A percentile compares a stretch with the other conserved stretches of the same genome.
These are phyloP conservation scores for Psammodynastes pulverulentus DNA, from an alignment of 2,113 vertebrate genomes.

Conservation along the genomic window DNA sequence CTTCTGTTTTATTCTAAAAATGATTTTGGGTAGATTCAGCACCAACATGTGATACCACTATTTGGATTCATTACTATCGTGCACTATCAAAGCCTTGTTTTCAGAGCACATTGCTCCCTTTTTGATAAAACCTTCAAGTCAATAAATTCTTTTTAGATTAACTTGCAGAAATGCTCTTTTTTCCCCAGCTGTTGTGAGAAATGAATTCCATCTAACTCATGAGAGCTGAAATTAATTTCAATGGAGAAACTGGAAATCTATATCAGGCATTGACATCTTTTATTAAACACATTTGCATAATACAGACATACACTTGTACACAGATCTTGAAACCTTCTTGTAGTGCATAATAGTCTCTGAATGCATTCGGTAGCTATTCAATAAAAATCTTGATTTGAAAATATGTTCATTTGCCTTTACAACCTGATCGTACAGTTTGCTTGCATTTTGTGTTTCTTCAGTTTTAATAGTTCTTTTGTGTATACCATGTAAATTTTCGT, in stretches of 20 bases:
- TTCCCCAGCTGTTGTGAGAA: neutral
- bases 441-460: neutral
- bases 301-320: neutral
- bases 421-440: neutral
- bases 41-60: neutral
- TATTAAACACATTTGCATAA: constrained; percentile 1
- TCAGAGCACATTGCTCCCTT: neutral
- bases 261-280: constrained; percentile 25
- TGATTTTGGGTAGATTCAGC: neutral
- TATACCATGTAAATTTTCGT: neutral
- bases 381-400: constrained; percentile 25
- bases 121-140: neutral
- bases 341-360: constrained; percentile 8
- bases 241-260: constrained; percentile 7
- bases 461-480: neutral
- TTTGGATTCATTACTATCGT: neutral
- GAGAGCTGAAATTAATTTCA: constrained; percentile 10
- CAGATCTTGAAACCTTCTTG: constrained; percentile 16
- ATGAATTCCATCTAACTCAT: neutral
- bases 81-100: neutral
- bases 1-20: neutral
- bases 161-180: constrained; percentile 4
- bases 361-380: constrained; percentile 30
- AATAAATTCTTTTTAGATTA: neutral
- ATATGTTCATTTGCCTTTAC: rapidly evolving